These are phyloP conservation scores for Sminthopsis crassicaudata DNA, from an alignment of 2,113 vertebrate species.

Conservation along the genomic window DNA sequence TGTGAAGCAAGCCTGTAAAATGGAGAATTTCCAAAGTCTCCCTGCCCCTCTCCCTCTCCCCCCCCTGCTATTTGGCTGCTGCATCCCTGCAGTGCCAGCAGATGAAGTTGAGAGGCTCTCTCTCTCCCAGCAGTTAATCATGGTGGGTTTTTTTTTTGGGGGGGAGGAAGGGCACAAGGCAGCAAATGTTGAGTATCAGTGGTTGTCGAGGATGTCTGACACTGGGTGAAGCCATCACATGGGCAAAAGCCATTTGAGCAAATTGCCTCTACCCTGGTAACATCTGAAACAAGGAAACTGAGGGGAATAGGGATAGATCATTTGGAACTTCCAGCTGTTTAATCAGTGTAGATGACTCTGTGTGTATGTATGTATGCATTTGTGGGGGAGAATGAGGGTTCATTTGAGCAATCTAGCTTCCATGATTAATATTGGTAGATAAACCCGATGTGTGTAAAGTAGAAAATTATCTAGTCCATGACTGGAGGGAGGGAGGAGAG, in stretches of 20 bases:
- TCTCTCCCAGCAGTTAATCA: conserved; percentile 80
- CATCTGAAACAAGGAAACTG: conserved; percentile 71
- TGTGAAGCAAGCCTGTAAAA: conserved; percentile 78
- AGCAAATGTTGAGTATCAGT: conserved; percentile 82
- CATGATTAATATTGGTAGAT: conserved; percentile 65
- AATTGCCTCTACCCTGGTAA: conserved; percentile 71
- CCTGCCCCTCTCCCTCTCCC: too few relatives aligned
- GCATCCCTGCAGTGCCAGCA: conserved; percentile 80
- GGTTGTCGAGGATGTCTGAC: conserved; percentile 83
- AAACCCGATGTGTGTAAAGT: conserved; percentile 39
- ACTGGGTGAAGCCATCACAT: conserved; percentile 77
- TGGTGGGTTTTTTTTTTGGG: conserved; percentile 59
- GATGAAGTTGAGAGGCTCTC: conserved; percentile 83
- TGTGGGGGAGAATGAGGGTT: neutral
- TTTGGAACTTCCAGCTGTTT: conserved; percentile 76
- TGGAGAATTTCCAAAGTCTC: conserved; percentile 80
- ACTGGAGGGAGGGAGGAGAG: neutral
- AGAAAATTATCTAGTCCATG: neutral
- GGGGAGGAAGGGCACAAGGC: conserved; percentile 81
- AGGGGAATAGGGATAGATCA: conserved; percentile 18
- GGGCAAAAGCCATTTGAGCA: conserved; percentile 78
- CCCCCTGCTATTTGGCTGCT: conserved; percentile 80
- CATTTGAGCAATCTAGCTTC: conserved; percentile 45
- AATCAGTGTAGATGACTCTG: conserved; percentile 55
- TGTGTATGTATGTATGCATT: neutral